These are phyloP conservation scores for Drosophila niveifrons DNA, from an alignment of 2,888 invertebrate species.

Conservation along the genomic window DNA sequence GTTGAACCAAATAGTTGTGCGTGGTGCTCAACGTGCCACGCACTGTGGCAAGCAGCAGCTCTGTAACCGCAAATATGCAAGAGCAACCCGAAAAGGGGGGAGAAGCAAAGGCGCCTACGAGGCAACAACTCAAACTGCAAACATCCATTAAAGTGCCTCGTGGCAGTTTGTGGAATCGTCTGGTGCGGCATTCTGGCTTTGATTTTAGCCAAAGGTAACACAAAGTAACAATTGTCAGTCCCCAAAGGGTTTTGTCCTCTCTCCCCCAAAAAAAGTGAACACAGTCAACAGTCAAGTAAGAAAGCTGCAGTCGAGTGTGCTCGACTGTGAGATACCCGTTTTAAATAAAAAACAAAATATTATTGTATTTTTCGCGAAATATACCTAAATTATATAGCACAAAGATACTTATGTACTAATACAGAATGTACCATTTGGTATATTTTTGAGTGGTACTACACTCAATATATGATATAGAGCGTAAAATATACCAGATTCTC, in stretches of 20 bases:
- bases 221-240: conserved; percentile 49
- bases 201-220: conserved; percentile 67
- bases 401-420: too few species aligned
- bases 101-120: conserved; percentile 23
- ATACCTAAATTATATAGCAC: too few species aligned
- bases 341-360: too few species aligned
- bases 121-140: conserved; percentile 49
- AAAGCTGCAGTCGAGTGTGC: too few species aligned
- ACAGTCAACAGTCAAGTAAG: background rate
- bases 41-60: conserved; percentile 54
- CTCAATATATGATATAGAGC: too few species aligned
- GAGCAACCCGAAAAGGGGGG: conserved; percentile 12
- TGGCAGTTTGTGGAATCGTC: conserved; percentile 58
- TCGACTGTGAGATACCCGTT: too few species aligned
- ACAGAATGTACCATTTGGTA: too few species aligned
- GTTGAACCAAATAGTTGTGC: conserved; percentile 70
- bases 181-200: conserved; percentile 54
- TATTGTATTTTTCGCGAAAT: too few species aligned
- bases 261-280: conserved; percentile 3
- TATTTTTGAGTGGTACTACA: too few species aligned
- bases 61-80: conserved; percentile 74
- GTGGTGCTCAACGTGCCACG: conserved; percentile 46
- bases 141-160: conserved; percentile 68
- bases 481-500: too few species aligned
- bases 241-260: background rate